Percentiles rank a stretch among this genome's conserved stretches.
phyloP scores from a whole-genome alignment of 2,888 invertebrate species.

The Xylocampa areola region DNA sequence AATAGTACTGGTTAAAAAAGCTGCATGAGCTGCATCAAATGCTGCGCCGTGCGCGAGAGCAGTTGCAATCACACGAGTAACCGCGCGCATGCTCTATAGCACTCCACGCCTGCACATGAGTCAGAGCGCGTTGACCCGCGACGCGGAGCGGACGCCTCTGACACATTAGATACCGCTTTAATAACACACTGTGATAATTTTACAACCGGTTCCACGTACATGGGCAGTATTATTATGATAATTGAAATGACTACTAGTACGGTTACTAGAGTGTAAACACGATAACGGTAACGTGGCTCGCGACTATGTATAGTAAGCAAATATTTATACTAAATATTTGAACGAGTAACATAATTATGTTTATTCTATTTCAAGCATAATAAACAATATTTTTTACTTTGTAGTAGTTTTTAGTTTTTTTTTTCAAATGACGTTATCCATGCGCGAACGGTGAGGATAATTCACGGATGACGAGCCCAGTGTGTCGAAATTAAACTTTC shows the following conservation, averaged over 20 bases:
- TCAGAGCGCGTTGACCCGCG: slow-evolving; percentile 83
- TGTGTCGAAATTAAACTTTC: slow-evolving; percentile 65
- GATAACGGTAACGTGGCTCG: slow-evolving; percentile 63
- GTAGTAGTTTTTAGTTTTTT: no score
- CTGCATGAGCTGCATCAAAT: slow-evolving; percentile 51
- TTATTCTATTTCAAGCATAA: slow-evolving; percentile 22
- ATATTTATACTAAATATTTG: slow-evolving; percentile 50
- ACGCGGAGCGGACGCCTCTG: slow-evolving; percentile 67
- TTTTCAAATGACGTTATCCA: slow-evolving; percentile 42
- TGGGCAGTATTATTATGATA: slow-evolving; percentile 66
- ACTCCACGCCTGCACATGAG: slow-evolving; percentile 58
- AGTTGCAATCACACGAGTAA: slow-evolving; percentile 62
- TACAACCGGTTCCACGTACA: slow-evolving; percentile 73
- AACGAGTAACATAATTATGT: slow-evolving; percentile 16
- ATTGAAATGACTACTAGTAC: slow-evolving; percentile 64
- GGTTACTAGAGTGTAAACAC: slow-evolving; percentile 63
- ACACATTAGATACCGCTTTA: slow-evolving; percentile 59
- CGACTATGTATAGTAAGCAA: slow-evolving; percentile 43
- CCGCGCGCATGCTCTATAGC: slow-evolving; percentile 49
- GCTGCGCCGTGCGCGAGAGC: slow-evolving; percentile 66
- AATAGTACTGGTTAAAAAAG: slow-evolving; percentile 59
- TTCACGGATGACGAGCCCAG: slow-evolving; percentile 44
- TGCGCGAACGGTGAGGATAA: slow-evolving; percentile 31
- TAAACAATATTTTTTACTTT: slow-evolving; percentile 16
- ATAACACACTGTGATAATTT: slow-evolving; percentile 63